Base-by-base conservation (phyloP, 2,113 vertebrate genomes). In the Dipodomys ordii region DNA sequence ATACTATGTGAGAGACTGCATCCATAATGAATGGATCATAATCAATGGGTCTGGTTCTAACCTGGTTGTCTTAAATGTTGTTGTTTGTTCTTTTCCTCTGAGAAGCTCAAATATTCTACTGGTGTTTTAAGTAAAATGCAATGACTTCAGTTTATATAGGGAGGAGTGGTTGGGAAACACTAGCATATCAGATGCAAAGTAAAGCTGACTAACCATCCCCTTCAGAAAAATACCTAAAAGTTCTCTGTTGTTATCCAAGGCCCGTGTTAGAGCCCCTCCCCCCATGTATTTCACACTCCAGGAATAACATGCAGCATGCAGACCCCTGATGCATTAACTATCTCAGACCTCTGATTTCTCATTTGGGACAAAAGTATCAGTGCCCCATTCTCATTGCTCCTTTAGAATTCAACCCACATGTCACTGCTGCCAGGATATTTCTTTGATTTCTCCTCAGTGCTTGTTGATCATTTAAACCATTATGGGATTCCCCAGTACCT, bases 131-230 rank as follows among this genome's bases (percentile, higher is more conserved):
- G 57, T 44, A 69, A 93, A 92, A 83, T 60, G 30, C 30, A 83
- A 60, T 67, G 60, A 78, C 74, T 27, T 83, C 64, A 28, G 39
- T 23, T 22, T 79, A 6, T 90, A 3, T 46, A 87, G 2, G 39
- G 35, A 93, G 93, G 23, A 6, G 6, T 57, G 83, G 13, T 32
- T 90, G n/a, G 46, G 53, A 93, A 95, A 85, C 28, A 30, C 44
- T 91, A 82, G 93, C 60, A 86, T 20, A 16, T 85, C 78, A 85
- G 18, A 91, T 60, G 87, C 93, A 96, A 96, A 97, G 90, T 39
- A 71, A 83, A 77, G 67, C 23, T 95, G 87, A 90, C 84, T 92
- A 87, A 96, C 83, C 57, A 57, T 25, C 15, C n/a, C 23, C 78
- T 86, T 84, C 44, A 74, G 72, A 87, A 90, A 69, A 88, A 81